Conservation (phyloP, 2,888 invertebrate genomes). For the Bedellia somnulentella region DNA sequence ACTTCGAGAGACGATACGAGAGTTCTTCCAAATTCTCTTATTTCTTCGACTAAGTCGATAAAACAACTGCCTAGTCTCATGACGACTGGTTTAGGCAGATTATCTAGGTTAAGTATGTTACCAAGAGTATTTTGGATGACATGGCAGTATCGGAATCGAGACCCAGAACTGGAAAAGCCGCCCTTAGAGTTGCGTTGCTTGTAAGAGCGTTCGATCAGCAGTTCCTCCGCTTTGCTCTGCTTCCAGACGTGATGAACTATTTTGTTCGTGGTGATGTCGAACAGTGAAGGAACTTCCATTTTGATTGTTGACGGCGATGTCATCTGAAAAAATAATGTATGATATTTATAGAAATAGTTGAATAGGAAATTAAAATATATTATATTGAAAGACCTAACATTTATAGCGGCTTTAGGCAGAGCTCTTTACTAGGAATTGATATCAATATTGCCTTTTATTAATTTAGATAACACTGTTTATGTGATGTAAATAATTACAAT, state of each 20-base stretch:
- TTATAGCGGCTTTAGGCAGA: too few species aligned
- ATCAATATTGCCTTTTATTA: too few species aligned
- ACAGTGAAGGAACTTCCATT: neutral
- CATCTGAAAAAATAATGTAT: too few species aligned
- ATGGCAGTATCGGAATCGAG: neutral
- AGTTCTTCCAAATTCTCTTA: neutral
- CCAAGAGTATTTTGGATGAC: neutral
- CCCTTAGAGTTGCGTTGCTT: neutral
- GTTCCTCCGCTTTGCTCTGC: neutral
- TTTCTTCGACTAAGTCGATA: neutral
- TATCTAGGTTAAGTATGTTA: neutral
- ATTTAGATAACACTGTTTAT: too few species aligned
- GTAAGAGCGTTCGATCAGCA: neutral
- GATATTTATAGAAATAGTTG: too few species aligned
- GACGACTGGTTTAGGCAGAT: neutral
- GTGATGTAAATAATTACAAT: too few species aligned
- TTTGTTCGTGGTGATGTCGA: neutral
- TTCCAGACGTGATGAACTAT: neutral
- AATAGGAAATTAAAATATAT: too few species aligned
- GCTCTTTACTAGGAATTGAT: too few species aligned
- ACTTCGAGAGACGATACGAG: neutral
- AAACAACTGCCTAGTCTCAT: conserved; percentile 1
- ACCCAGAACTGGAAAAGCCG: neutral
- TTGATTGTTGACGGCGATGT: too few species aligned
- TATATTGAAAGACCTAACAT: too few species aligned